Conservation (phyloP, 2,797 vertebrate genomes). For the Pipistrellus nathusii region DNA sequence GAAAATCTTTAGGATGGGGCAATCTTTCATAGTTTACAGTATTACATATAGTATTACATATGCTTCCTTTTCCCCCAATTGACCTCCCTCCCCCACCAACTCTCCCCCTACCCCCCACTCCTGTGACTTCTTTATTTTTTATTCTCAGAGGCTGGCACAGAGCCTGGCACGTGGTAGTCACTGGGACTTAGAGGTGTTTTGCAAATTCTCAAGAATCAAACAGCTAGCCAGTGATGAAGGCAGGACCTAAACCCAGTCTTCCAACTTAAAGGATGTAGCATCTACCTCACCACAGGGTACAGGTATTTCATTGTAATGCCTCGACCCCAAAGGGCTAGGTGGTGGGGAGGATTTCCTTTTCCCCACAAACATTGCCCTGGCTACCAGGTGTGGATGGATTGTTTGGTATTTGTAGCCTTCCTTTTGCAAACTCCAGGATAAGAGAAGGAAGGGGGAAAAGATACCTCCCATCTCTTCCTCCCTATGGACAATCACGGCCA, state of each 20-base stretch:
- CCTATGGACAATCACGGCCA: slow-evolving; percentile 12
- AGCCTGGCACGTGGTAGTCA: not conserved
- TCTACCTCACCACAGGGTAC: not conserved
- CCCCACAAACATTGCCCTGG: slow-evolving; percentile 24
- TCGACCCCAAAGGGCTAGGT: not conserved
- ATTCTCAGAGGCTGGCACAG: not conserved
- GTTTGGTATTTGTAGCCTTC: slow-evolving; percentile 62
- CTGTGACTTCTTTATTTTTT: not conserved
- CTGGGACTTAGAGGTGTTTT: slow-evolving; percentile 14
- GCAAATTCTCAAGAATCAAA: slow-evolving; percentile 48
- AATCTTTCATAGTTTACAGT: too few relatives aligned
- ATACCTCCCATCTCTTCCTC: slow-evolving; percentile 72
- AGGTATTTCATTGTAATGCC: not conserved
- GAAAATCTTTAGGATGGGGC: not conserved
- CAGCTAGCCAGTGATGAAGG: not conserved
- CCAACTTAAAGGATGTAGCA: not conserved
- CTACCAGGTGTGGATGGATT: slow-evolving; percentile 70
- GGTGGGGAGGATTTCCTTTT: slow-evolving; percentile 62
- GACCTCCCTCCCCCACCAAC: too few relatives aligned
- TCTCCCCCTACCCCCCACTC: too few relatives aligned
- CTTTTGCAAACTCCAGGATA: slow-evolving; percentile 65
- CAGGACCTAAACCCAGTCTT: not conserved
- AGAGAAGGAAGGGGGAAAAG: slow-evolving; percentile 1
- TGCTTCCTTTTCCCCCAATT: too few relatives aligned
- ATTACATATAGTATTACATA: too few relatives aligned